Base-by-base conservation (phyloP, 2,888 invertebrate species). In the Spodoptera littoralis region DNA sequence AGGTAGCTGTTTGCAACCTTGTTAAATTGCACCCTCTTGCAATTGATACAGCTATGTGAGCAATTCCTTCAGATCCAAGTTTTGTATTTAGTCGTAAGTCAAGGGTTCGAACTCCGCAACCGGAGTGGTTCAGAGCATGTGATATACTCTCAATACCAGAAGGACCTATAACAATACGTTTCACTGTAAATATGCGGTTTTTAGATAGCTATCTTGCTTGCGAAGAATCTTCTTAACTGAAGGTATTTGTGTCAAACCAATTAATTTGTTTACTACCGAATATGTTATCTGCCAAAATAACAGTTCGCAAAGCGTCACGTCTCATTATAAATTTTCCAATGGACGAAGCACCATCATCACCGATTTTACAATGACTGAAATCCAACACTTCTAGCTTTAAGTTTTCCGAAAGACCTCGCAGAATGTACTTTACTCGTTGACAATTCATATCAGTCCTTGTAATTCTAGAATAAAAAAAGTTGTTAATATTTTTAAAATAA, bases 361-460 rank as follows among this genome's bases (percentile, higher is more conserved):
- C 94, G 65, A 97, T 95, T 82, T 95, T 94, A 82, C 96, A 96
- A 78, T 96, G 96, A 54, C 96, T 96, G 56, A 97, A 94, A 85
- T 96, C 96, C 50, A 97, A 77, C 50, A 95, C 95, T 61, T 95
- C 91, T 52, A 96, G 75, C 74, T 92, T 83, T 68, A 85, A 79
- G 70, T 85, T 90, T 48, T 93, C 91, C 43, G 86, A 84, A 61
- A 95, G 66, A 30, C 94, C 94, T 3, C 93, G 90, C 46, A 95
- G 83, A 65, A 95, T 86, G 70, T 92, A 92, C 82, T 92, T 95
- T 0, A 93, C 81, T 80, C 86, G 89, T 81, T 91, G 92, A 58
- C 95, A 94, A 77, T 94, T 92, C 86, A 95, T 87, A 70, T 94
- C 93, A 72, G 86, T 94, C 75, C 94, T 87, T 1, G 94, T 95